Percentiles rank a stretch among this genome's conserved stretches.
Evolutionary conservation across 2,888 invertebrate genomes (phyloP).

Genomic region (Teinopalpus imperialis): DNA sequence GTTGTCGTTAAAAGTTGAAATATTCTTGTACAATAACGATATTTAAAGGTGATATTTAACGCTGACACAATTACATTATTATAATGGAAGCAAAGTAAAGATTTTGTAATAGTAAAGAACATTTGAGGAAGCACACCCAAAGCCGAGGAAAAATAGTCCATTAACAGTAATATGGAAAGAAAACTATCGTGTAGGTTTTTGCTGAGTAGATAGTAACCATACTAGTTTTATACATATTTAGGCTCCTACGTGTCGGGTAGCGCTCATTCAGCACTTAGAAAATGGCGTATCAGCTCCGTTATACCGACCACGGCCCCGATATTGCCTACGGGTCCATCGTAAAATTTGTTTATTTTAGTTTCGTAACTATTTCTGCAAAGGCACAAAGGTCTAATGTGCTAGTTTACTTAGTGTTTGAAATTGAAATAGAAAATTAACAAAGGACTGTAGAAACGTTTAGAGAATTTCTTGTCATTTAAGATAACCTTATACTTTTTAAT

Average conservation of each 20-base stretch:
- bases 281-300: slow-evolving; percentile 27
- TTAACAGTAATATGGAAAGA: slow-evolving; percentile 25
- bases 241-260: slow-evolving; percentile 26
- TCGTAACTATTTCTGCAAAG: slow-evolving; percentile 14
- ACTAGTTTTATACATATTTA: slow-evolving; percentile 30
- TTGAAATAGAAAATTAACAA: slow-evolving; percentile 13
- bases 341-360: slow-evolving; percentile 25
- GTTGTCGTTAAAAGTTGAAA: too few relatives aligned
- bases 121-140: too few relatives aligned
- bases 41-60: too few relatives aligned
- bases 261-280: slow-evolving; percentile 28
- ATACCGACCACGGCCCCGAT: slow-evolving; percentile 16
- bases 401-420: slow-evolving; percentile 2
- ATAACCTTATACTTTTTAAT: too few relatives aligned
- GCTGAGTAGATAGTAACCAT: slow-evolving; percentile 25
- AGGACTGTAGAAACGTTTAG: background rate
- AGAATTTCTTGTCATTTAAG: too few relatives aligned
- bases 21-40: too few relatives aligned
- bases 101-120: too few relatives aligned
- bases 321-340: slow-evolving; percentile 25
- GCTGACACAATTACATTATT: too few relatives aligned
- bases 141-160: slow-evolving; percentile 15
- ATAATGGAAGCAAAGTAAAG: too few relatives aligned
- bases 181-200: slow-evolving; percentile 24
- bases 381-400: slow-evolving; percentile 10